Conservation (phyloP, 2,888 invertebrate genomes). For the Portevinia maculata region DNA sequence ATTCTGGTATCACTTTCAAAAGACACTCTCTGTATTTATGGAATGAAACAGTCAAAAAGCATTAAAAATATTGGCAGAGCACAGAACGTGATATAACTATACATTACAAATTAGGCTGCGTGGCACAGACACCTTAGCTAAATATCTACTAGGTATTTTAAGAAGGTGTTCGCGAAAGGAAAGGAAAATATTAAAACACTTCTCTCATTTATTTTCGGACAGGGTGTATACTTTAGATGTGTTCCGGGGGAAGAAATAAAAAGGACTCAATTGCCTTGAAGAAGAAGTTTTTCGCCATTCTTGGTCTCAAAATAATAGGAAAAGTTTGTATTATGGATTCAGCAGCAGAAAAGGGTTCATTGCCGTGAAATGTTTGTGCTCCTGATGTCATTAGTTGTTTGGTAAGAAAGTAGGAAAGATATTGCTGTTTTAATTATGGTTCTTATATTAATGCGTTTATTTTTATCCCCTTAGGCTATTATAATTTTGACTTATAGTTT, state of each 20-base stretch:
- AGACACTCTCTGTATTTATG: slow-evolving; percentile 30
- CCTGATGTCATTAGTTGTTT: neutral
- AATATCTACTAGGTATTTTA: neutral
- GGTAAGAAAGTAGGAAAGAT: neutral
- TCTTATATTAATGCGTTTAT: slow-evolving; percentile 33
- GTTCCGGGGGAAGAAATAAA: slow-evolving; percentile 20
- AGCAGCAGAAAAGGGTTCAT: slow-evolving; percentile 30
- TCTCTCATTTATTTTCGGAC: slow-evolving; percentile 10
- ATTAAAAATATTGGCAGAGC: slow-evolving; percentile 48
- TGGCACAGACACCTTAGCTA: neutral
- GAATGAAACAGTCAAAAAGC: slow-evolving; percentile 42
- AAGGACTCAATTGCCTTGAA: slow-evolving; percentile 43
- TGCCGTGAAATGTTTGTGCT: slow-evolving; percentile 3
- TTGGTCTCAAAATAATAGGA: slow-evolving; percentile 45
- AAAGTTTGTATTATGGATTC: slow-evolving; percentile 57
- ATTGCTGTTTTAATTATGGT: slow-evolving; percentile 13
- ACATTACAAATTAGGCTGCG: slow-evolving; percentile 21
- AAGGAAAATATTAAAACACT: slow-evolving; percentile 55
- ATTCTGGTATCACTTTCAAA: slow-evolving; percentile 36
- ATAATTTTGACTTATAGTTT: too few relatives aligned
- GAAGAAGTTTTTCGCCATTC: slow-evolving; percentile 29
- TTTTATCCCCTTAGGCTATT: slow-evolving; percentile 36
- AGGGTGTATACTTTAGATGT: too few relatives aligned
- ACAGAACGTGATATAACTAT: slow-evolving; percentile 45
- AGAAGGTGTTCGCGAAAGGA: slow-evolving; percentile 17